Evolutionary conservation across 1,140 invertebrate species (phyloP), one percentile per base, ranked within the genome.

Genomic region (Habropoda laboriosa): DNA sequence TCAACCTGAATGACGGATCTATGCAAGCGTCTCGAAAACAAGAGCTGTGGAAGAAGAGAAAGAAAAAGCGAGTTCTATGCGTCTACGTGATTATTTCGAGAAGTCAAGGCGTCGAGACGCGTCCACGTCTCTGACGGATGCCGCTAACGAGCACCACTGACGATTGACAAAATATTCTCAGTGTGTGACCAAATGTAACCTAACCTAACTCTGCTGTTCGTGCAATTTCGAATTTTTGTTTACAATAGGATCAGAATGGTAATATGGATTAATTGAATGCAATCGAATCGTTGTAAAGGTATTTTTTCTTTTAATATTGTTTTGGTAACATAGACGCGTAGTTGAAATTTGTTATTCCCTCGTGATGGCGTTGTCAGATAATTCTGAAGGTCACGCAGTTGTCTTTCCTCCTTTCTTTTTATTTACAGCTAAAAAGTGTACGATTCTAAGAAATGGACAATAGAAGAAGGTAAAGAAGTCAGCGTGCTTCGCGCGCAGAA

Each of bases 101-200:
- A 85, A 86, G 80, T 71, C 81, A 78, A 81, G 85, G 76, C 87
- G 78, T 61, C 76, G 79, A 68, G 81, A 64, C 72, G 47, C 61
- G 80, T 83, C 71, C 80, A 72, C 72, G 63, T 80, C 67, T 79
- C 71, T 86, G 87, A 88, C 86, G 89, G 86, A 85, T 83, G 82
- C 82, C 70, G 85, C 88, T 91, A 91, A 91, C 89, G 90, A 90
- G 89, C 89, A 45, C 45, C 79, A 68, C 76, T 61, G 90, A 90
- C 81, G 90, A 91, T 91, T 90, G 90, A 91, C 90, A 83, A 86
- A 91, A 89, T 90, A 91, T 91, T 90, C 88, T 89, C 84, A 90
- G 88, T 90, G 61, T 81, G 78, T 77, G 81, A 82, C 71, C 72
- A 38, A 73, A 47, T 53, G 57, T 40, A 55, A 63, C 63, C 47